phyloP scores from a whole-genome alignment of 2,113 vertebrate species.

The Callipepla squamata region DNA sequence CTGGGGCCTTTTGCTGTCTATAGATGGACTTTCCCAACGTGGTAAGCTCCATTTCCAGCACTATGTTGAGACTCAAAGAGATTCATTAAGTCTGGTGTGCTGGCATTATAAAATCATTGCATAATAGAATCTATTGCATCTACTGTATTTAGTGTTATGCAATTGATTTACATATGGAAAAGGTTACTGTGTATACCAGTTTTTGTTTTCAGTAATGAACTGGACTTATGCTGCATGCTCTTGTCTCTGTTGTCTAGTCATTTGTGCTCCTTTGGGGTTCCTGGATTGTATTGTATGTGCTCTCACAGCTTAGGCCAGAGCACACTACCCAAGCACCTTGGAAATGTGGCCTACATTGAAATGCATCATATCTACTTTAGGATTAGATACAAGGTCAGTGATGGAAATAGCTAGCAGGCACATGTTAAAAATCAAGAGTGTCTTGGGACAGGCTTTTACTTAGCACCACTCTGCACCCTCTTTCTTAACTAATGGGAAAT shows the following conservation, averaged over 20 bases:
- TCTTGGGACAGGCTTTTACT: background rate
- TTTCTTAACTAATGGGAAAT: background rate
- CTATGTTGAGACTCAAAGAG: background rate
- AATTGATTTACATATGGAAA: background rate
- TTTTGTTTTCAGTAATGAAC: background rate
- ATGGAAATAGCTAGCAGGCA: background rate
- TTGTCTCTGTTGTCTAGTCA: background rate
- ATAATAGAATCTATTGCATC: background rate
- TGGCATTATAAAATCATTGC: background rate
- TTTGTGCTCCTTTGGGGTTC: background rate
- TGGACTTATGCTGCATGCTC: background rate
- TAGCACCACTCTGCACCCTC: background rate
- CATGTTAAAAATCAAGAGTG: slow-evolving; percentile 14
- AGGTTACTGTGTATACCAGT: background rate
- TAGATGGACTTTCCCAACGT: background rate
- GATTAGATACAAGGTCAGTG: background rate
- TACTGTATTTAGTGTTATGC: background rate
- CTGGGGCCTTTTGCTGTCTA: background rate
- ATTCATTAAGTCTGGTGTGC: background rate
- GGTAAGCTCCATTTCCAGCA: background rate
- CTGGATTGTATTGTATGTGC: accelerated
- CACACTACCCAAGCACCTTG: background rate
- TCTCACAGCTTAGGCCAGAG: background rate
- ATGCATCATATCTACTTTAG: background rate
- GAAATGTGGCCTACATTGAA: background rate